A percentile compares a stretch with the other conserved stretches of the same genome.
Conservation (phyloP, 2,797 vertebrate genomes). For the Yasuhikotakia modesta region DNA sequence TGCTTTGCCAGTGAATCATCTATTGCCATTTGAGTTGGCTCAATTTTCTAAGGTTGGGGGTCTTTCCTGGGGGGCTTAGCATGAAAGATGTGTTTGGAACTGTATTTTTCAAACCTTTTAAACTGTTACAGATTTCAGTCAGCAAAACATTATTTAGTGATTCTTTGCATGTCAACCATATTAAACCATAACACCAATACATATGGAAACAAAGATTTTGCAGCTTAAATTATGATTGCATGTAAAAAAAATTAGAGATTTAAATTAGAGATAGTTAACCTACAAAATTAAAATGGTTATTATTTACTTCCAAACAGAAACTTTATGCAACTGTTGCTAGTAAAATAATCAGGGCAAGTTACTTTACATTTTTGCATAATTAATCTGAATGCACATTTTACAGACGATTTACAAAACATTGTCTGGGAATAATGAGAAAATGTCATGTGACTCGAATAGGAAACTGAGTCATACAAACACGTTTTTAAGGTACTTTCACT, state of each 20-base stretch:
- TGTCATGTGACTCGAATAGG: too few species aligned
- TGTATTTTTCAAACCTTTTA: constrained; percentile 25
- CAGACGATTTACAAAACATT: too few species aligned
- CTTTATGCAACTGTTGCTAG: not conserved
- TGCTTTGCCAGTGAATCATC: constrained; percentile 63
- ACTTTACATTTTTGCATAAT: too few species aligned
- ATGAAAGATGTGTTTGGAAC: constrained; percentile 34
- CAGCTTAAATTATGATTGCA: too few species aligned
- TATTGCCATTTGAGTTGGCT: constrained; percentile 63
- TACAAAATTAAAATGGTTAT: too few species aligned
- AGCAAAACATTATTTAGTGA: constrained; percentile 3
- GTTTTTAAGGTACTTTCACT: too few species aligned
- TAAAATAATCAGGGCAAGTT: not conserved
- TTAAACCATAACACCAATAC: constrained; percentile 20
- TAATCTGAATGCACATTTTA: too few species aligned
- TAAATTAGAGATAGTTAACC: too few species aligned
- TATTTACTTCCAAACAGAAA: not conserved
- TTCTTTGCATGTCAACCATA: constrained; percentile 8
- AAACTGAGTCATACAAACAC: too few species aligned
- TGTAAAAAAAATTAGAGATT: too few species aligned
- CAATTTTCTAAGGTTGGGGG: constrained; percentile 44
- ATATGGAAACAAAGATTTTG: not conserved
- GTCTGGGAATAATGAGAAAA: too few species aligned
- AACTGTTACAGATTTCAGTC: constrained; percentile 42
- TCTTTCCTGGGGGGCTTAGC: constrained; percentile 43